Evolutionary conservation across 2,888 invertebrate genomes (phyloP), one percentile per base, ranked within the genome.

Genomic region (Dusona sp.): DNA sequence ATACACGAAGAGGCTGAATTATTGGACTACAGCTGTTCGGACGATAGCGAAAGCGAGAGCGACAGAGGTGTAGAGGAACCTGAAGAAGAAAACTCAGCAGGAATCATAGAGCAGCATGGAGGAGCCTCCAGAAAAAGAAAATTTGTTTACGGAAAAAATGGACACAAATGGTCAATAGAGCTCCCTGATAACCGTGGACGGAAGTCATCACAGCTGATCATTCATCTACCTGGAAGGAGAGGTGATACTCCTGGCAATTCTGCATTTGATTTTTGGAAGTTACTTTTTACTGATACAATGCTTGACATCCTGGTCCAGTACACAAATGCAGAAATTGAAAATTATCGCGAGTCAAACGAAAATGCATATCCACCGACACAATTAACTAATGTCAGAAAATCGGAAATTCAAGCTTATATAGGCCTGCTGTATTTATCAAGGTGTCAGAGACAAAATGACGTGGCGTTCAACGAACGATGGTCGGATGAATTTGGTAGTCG

Each of bases 371-470:
- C 65, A 11, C 33, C 36, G 33, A 19, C 57, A 16, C 38, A 74
- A 22, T 42, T 38, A 33, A 13, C 22, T 22, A 48, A 48, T 65
- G 48, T 48, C 16, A 19, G 33, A 8, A 77, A 48, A 19, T 45
- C 0, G 19, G 84, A 87, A 73, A 61, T 88, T 11, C 70, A 73
- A 77, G 86, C 85, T 13, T 83, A 77, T 16, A 29, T 87, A 16
- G 85, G 80, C n/a, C 42, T 87, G 22, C 67, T 87, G 54, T 87
- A 88, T 72, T 87, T 84, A 16, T 45, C 70, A 19, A 85, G 84
- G 7, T 13, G 72, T 16, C 70, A 83, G 25, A 81, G 83, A 79
- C 72, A 61, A 7, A 38, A 38, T 25, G 13, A 82, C 48, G 61
- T 75, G 9, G 73, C 82, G 22, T 6, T 87, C 29, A 74, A 78